Evolutionary conservation across 2,113 vertebrate species (phyloP).

Genomic region (Apodemus speciosus): DNA sequence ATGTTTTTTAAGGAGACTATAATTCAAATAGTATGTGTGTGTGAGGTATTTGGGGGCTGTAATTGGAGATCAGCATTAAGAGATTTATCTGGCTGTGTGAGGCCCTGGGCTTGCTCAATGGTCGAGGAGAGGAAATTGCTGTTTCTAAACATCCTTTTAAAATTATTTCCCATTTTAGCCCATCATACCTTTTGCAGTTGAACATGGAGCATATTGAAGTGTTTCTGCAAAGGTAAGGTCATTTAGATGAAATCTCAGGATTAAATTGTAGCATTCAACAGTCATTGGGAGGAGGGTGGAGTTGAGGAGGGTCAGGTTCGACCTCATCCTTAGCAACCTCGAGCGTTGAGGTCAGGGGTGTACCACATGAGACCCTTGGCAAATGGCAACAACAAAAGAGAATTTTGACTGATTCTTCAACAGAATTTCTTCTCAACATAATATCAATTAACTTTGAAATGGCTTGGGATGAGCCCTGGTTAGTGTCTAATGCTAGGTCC

Average conservation of each 20-base stretch:
- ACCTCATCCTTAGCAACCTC: not conserved
- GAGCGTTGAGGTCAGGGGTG: not conserved
- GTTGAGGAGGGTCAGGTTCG: not conserved
- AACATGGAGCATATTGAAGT: slow-evolving; percentile 92
- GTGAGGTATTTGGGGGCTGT: not conserved
- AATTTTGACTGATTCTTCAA: slow-evolving; percentile 42
- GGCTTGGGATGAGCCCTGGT: not conserved
- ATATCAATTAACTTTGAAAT: not conserved
- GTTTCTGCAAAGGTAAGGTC: slow-evolving; percentile 91
- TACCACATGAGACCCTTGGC: not conserved
- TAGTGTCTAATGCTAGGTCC: not conserved
- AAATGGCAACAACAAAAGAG: not conserved
- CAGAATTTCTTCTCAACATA: slow-evolving; percentile 49
- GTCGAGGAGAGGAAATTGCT: not conserved
- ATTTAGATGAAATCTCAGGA: slow-evolving; percentile 50
- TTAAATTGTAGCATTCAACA: not conserved
- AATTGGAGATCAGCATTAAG: not conserved
- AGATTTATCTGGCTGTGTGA: not conserved
- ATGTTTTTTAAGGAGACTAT: not conserved
- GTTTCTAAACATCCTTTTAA: not conserved
- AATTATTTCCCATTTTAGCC: slow-evolving; percentile 86
- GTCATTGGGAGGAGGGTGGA: not conserved
- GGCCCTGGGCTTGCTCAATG: not conserved
- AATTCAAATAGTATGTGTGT: not conserved
- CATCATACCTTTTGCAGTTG: slow-evolving; percentile 91